Evolutionary conservation across 2,113 vertebrate genomes (phyloP).

Genomic region (Eubucco bourcierii): DNA sequence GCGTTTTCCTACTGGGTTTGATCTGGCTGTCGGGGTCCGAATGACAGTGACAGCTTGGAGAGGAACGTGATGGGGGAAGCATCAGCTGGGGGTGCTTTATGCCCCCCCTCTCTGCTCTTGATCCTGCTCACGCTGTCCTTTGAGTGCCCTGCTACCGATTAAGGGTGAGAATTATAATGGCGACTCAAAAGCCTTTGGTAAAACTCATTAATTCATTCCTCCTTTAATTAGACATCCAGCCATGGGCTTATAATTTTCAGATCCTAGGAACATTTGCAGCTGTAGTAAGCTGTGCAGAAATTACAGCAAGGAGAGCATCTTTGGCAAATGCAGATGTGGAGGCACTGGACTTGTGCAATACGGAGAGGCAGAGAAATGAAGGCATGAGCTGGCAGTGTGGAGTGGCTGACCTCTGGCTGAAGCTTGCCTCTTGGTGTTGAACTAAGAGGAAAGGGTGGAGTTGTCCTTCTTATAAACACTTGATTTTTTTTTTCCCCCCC

Average conservation of each 20-base stretch:
- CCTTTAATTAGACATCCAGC: slow-evolving; percentile 42
- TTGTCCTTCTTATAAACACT: neutral
- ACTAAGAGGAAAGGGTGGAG: slow-evolving; percentile 30
- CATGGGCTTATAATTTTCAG: slow-evolving; percentile 29
- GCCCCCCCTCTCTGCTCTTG: neutral
- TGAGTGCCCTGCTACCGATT: slow-evolving; percentile 37
- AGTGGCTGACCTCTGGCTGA: neutral
- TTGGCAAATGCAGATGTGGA: neutral
- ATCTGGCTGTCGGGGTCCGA: slow-evolving; percentile 1
- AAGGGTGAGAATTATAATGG: slow-evolving; percentile 50
- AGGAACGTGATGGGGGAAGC: neutral
- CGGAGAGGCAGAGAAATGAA: neutral
- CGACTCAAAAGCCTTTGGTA: slow-evolving; percentile 53
- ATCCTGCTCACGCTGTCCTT: slow-evolving; percentile 30
- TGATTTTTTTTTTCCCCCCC: neutral
- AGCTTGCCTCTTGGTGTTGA: neutral
- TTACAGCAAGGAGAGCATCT: neutral
- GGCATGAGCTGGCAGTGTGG: neutral
- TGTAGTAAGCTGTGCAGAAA: neutral
- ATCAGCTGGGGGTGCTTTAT: slow-evolving; percentile 3
- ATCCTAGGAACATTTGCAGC: neutral
- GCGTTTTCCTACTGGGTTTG: slow-evolving; percentile 39
- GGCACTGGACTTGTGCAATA: neutral
- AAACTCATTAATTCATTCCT: slow-evolving; percentile 57
- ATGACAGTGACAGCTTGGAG: neutral